A percentile compares a stretch with the other conserved stretches of the same genome.
Conservation (phyloP, 2,113 vertebrate species). For the Diadophis punctatus region DNA sequence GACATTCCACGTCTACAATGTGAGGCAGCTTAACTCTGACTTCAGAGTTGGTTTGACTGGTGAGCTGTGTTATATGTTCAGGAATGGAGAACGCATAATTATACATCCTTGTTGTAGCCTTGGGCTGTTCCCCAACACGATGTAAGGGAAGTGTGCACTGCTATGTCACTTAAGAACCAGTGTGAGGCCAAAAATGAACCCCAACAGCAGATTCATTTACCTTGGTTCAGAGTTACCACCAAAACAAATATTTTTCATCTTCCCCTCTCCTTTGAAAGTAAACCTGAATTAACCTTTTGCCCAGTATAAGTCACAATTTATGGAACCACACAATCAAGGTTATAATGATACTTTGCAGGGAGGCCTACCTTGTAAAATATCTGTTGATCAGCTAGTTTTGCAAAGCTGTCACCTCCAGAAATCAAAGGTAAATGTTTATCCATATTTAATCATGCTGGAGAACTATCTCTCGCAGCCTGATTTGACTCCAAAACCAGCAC, state of each 20-base stretch:
- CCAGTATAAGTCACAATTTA: neutral
- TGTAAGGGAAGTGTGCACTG: neutral
- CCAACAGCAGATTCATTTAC: neutral
- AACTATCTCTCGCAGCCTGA: neutral
- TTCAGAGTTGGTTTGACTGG: conserved; percentile 11
- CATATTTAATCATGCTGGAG: neutral
- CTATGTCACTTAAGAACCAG: neutral
- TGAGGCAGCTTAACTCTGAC: conserved; percentile 50
- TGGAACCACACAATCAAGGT: fast-evolving
- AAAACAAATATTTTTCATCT: neutral
- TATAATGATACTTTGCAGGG: neutral
- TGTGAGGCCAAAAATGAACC: neutral
- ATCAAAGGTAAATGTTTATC: neutral
- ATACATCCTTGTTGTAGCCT: neutral
- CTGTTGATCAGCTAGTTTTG: neutral
- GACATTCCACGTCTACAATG: conserved; percentile 41
- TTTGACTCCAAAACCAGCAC: conserved; percentile 2
- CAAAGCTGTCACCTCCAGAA: neutral
- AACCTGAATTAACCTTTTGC: neutral
- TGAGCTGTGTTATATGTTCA: neutral
- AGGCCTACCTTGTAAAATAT: neutral
- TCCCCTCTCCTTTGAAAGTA: neutral
- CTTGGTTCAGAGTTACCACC: neutral
- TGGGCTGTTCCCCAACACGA: neutral
- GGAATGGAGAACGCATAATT: neutral